Evolutionary conservation across 1,140 invertebrate genomes (phyloP), one percentile per base, ranked within the genome.

Genomic region (Diachasmimorpha longicaudata): DNA sequence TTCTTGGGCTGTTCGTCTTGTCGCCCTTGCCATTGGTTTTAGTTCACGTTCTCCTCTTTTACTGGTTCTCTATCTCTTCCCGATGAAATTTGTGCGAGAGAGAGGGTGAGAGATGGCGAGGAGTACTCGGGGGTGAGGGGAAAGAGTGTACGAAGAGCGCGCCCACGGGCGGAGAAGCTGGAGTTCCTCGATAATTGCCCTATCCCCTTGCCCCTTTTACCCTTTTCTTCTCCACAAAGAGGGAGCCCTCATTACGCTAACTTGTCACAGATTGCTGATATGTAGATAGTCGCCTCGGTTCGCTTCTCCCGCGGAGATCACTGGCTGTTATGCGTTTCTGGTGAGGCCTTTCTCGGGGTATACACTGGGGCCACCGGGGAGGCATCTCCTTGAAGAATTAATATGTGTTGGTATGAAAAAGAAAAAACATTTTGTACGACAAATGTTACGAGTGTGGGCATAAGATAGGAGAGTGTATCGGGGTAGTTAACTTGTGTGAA

Each of bases 201-300:
- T 81, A 14, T 37, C 66, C 31, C 31, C 36, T 39, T 19, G 11
- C 66, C 36, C 36, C 4, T n/a, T 36, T 13, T n/a, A n/a, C 31
- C 39, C n/a, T 68, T 68, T 68, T 68, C 79, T 73, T 79, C 78
- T 81, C 74, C 76, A 80, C 80, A 82, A 83, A 83, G 82, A 81
- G 78, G 81, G 78, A 82, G 79, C 79, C 84, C 83, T 85, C 84
- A 84, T 85, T 85, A 85, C 82, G 82, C 83, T 82, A 85, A 85
- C 83, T 84, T 84, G 83, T 85, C 83, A 84, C 81, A 82, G 83
- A 84, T 84, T 81, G 75, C 81, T 77, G 82, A 85, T 84, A 82
- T 80, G 79, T 77, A 81, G 82, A 83, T 85, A 84, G 79, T 78
- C 80, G 58, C 58, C 58, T 63, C 23, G 58, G 52, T 77, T 80